Conservation (phyloP, 2,113 vertebrate species). For the Podarcis cretensis region DNA sequence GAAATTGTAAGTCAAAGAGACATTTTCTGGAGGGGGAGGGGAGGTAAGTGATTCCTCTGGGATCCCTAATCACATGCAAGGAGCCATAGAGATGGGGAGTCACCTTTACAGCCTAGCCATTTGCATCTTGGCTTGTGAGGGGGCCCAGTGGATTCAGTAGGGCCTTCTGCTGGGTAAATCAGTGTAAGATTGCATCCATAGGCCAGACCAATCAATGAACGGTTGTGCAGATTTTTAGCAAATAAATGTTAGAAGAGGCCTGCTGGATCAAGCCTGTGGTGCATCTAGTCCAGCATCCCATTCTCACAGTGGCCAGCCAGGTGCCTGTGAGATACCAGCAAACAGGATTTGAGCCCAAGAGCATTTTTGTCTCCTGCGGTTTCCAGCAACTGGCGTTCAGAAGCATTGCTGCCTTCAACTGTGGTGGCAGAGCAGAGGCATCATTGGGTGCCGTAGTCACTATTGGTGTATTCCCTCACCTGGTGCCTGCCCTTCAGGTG, state of each 20-base stretch:
- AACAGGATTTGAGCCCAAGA: no score
- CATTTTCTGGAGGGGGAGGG: not conserved
- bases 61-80: not conserved
- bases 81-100: not conserved
- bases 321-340: no score
- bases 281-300: not conserved
- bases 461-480: no score
- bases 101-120: not conserved
- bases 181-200: not conserved
- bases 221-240: no score
- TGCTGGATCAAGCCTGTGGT: not conserved
- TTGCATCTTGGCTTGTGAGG: not conserved
- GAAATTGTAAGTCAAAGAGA: constrained; percentile 82
- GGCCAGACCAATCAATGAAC: not conserved
- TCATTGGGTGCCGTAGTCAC: no score
- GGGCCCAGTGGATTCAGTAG: not conserved
- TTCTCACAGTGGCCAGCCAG: no score
- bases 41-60: not conserved
- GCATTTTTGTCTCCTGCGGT: no score
- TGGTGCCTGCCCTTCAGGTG: no score
- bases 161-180: not conserved
- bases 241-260: not conserved
- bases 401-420: no score
- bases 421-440: no score
- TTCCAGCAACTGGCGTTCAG: no score